phyloP scores from a whole-genome alignment of 2,888 invertebrate species.

The Octonoba sinensis region DNA sequence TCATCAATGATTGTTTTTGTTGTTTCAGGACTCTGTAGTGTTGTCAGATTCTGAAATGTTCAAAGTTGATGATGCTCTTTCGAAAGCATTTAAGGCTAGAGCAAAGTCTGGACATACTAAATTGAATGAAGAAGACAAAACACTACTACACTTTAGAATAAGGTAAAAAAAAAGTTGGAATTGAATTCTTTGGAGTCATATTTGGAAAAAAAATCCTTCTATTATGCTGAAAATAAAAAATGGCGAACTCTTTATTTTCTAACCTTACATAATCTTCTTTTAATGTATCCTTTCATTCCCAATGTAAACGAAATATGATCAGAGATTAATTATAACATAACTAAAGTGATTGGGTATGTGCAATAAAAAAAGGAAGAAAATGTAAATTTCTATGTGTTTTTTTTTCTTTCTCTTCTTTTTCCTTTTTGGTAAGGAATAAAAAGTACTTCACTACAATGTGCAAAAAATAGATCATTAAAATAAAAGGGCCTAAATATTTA shows the following conservation, averaged over 20 bases:
- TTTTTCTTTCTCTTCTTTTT: background rate
- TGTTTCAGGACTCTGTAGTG: conserved; percentile 53
- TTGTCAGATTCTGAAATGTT: conserved; percentile 66
- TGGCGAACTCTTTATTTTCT: background rate
- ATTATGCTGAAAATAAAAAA: too few species aligned
- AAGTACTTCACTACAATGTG: too few species aligned
- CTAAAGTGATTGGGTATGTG: too few species aligned
- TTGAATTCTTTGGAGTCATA: background rate
- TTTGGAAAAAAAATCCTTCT: background rate
- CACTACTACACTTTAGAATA: conserved; percentile 50
- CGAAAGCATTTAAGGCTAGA: conserved; percentile 59
- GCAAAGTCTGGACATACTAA: conserved; percentile 33
- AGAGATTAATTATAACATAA: too few species aligned
- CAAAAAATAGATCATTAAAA: too few species aligned
- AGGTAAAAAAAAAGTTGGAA: conserved; percentile 13
- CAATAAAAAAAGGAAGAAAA: too few species aligned
- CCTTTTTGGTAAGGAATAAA: background rate
- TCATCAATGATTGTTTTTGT: background rate
- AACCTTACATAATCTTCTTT: too few species aligned
- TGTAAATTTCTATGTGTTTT: too few species aligned
- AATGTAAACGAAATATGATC: too few species aligned
- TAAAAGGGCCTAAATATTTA: too few species aligned
- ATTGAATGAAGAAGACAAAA: conserved; percentile 35
- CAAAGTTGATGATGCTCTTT: conserved; percentile 64
- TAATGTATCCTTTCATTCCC: too few species aligned